Base-by-base conservation (phyloP, 2,888 invertebrate genomes). In the Agonopterix arenella region DNA sequence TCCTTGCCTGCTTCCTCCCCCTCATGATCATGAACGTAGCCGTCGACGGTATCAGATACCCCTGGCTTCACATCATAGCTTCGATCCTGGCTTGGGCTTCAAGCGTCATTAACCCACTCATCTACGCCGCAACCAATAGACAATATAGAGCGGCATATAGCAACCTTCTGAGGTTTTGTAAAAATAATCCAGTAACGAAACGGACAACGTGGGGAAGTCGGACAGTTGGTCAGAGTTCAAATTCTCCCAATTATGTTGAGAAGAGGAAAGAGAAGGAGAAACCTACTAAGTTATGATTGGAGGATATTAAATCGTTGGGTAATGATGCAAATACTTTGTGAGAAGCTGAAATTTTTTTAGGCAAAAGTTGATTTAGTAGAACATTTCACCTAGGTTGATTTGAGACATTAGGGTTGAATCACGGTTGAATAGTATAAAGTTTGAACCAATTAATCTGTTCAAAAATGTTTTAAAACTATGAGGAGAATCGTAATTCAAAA, bases 51-150 rank as follows among this genome's bases (percentile, higher is more conserved):
- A 93, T 93, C 52, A 45, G 71, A 3, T 79, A 77, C 64, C 96
- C 97, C 3, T 91, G 92, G 80, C 79, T 96, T 0, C 96, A 97
- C 72, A 93, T 97, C 54, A 88, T 96, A 50, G 95, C 96, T 0
- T 96, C 96, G 0, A 92, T 97, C 48, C 88, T 96, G 57, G 96
- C 97, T 0, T 97, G 97, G 96, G 95, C 96, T 0, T 96, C 97
- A 0, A 94, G 96, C 53, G 96, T 97, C 47, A 91, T 97, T 59
- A 97, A 97, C 81, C 97, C 97, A 0, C 91, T 97, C 55, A 96
- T 97, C 58, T 97, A 97, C 81, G 97, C 97, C 3, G 95, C 94
- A 7, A 96, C 96, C 60, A 97, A 97, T 76, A 91, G 95, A 57
- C 95, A 96, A 66, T 97, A 97, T 71, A 69, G 91, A 54, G 90